Percentiles rank a stretch among this genome's conserved stretches.
Conservation (phyloP, 2,888 invertebrate species). For the Zygogramma bicolorata region DNA sequence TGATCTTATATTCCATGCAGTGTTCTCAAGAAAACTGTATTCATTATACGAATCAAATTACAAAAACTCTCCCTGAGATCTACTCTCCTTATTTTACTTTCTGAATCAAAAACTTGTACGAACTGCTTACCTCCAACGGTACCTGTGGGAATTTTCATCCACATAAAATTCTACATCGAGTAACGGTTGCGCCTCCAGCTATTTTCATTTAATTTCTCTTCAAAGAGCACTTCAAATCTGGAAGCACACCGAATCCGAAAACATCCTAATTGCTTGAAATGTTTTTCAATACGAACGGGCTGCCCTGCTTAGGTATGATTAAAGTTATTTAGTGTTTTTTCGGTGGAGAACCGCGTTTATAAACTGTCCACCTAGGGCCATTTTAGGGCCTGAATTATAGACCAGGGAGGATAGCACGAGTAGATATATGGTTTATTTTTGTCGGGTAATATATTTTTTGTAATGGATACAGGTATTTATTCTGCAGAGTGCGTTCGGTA, state of each 20-base stretch:
- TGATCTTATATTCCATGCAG: background rate
- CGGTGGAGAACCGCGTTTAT: constrained; percentile 28
- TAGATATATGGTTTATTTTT: constrained; percentile 33
- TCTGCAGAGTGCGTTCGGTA: background rate
- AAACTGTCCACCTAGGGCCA: constrained; percentile 36
- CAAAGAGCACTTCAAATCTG: constrained; percentile 27
- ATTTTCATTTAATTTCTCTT: constrained; percentile 48
- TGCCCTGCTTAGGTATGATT: constrained; percentile 30
- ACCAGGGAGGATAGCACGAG: constrained; percentile 30
- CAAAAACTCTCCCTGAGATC: background rate
- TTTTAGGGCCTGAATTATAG: constrained; percentile 29
- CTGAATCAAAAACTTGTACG: constrained; percentile 18
- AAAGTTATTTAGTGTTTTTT: constrained; percentile 29
- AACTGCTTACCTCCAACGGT: background rate
- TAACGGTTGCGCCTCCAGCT: constrained; percentile 34
- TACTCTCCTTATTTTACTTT: constrained; percentile 7
- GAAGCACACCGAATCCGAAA: constrained; percentile 13
- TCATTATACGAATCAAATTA: background rate
- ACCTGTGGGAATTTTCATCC: constrained; percentile 37
- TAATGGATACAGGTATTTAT: background rate
- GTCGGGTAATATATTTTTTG: constrained; percentile 28
- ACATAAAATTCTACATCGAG: constrained; percentile 44
- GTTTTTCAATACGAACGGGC: constrained; percentile 25
- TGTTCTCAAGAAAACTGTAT: background rate
- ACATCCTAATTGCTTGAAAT: constrained; percentile 32